phyloP scores from a whole-genome alignment of 2,888 invertebrate species.

The Spialia ferax region DNA sequence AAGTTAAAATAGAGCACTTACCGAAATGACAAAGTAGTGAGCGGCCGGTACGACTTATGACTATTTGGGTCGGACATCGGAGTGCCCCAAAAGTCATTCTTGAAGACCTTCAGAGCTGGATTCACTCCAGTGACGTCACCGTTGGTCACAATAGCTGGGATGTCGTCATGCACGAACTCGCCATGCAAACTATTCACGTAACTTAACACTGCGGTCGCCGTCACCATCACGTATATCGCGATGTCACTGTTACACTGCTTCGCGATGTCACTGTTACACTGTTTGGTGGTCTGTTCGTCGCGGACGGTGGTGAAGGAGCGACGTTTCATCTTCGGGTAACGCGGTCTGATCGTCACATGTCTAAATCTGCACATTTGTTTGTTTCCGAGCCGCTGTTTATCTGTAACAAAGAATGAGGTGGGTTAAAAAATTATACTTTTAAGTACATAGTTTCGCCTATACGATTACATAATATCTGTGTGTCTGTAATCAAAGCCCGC shows the following conservation, averaged over 20 bases:
- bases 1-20: slow-evolving; percentile 84
- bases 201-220: slow-evolving; percentile 89
- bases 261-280: slow-evolving; percentile 79
- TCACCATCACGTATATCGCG: slow-evolving; percentile 88
- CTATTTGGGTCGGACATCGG: slow-evolving; percentile 93
- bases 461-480: no score
- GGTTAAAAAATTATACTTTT: no score
- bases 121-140: slow-evolving; percentile 91
- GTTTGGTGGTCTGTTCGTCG: slow-evolving; percentile 71
- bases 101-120: slow-evolving; percentile 87
- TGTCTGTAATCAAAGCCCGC: no score
- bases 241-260: slow-evolving; percentile 73
- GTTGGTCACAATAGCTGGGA: slow-evolving; percentile 93
- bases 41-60: slow-evolving; percentile 95
- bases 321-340: slow-evolving; percentile 82
- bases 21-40: slow-evolving; percentile 95
- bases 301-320: slow-evolving; percentile 71
- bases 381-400: slow-evolving; percentile 35
- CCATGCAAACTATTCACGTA: slow-evolving; percentile 92
- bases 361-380: slow-evolving; percentile 80
- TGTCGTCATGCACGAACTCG: slow-evolving; percentile 96
- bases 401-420: slow-evolving; percentile 65
- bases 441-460: no score
- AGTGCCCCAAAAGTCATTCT: slow-evolving; percentile 96
- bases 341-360: slow-evolving; percentile 68